phyloP scores from a whole-genome alignment of 2,797 vertebrate species.

The Coranthus polyacanthus region DNA sequence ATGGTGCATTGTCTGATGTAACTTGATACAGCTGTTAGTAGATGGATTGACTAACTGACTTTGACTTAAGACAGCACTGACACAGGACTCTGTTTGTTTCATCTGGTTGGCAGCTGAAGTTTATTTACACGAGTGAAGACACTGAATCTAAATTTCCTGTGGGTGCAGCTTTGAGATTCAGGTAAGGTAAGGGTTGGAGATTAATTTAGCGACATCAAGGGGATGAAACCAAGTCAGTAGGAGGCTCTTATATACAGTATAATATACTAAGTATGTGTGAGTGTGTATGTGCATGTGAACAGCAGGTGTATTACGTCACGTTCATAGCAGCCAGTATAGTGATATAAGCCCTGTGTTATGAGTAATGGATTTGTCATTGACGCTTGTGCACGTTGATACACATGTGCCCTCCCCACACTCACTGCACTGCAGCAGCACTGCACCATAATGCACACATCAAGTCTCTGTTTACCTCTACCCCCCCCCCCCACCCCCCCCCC shows the following conservation, averaged over 20 bases:
- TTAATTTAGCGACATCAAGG: constrained; percentile 8
- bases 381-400: constrained; percentile 71
- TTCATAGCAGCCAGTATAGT: constrained; percentile 47
- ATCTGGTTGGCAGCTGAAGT: background rate
- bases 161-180: constrained; percentile 27
- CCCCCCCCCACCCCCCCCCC: background rate
- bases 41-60: background rate
- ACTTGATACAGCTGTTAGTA: too few species aligned
- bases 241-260: constrained; percentile 15
- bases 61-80: background rate
- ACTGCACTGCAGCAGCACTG: constrained; percentile 77
- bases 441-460: constrained; percentile 64
- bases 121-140: constrained; percentile 10
- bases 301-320: constrained; percentile 62
- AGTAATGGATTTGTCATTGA: constrained; percentile 73
- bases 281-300: constrained; percentile 18
- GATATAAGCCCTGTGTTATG: constrained; percentile 55
- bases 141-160: constrained; percentile 20
- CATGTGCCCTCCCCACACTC: constrained; percentile 63
- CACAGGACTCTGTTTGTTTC: background rate
- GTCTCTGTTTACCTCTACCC: constrained; percentile 25
- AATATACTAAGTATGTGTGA: background rate
- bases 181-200: constrained; percentile 30
- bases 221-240: constrained; percentile 12
- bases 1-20: background rate